Evolutionary conservation across 1,140 invertebrate genomes (phyloP).

Genomic region (Heliconius congener): DNA sequence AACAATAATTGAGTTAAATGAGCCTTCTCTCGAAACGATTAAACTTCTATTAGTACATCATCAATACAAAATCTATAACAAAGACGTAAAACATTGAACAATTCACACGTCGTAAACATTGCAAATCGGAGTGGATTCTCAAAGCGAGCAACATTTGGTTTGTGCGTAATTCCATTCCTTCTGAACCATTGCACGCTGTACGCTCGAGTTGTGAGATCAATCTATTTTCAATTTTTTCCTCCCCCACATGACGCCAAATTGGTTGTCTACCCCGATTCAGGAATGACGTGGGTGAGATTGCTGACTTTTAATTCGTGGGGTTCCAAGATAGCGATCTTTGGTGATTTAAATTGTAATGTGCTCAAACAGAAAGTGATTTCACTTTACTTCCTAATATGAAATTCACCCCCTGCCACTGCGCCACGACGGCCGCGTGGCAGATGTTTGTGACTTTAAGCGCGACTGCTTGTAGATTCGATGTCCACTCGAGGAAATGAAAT

Average conservation of each 20-base stretch:
- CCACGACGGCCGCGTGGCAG: too few relatives aligned
- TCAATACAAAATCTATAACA: not conserved
- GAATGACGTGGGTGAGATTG: conserved; percentile 52
- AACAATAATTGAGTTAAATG: too few relatives aligned
- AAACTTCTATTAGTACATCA: not conserved
- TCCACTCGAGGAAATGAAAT: too few relatives aligned
- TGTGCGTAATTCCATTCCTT: conserved; percentile 53
- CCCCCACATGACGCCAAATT: conserved; percentile 65
- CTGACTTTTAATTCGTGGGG: conserved; percentile 50
- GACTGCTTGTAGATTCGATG: too few relatives aligned
- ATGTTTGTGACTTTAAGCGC: too few relatives aligned
- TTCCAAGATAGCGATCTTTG: conserved; percentile 10
- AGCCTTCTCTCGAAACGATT: not conserved
- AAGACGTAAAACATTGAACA: conserved; percentile 17
- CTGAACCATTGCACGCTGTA: conserved; percentile 61
- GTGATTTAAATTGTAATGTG: not conserved
- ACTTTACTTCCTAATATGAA: not conserved
- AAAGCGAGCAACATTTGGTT: conserved; percentile 27
- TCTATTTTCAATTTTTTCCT: conserved; percentile 74
- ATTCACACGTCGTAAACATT: conserved; percentile 27
- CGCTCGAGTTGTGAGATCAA: conserved; percentile 64
- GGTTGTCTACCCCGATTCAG: conserved; percentile 60
- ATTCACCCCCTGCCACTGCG: too few relatives aligned
- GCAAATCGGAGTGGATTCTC: conserved; percentile 32
- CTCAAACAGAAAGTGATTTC: not conserved